Conservation (phyloP, 53 echinoderm and acorn worm species). For the Antedon mediterranea region DNA sequence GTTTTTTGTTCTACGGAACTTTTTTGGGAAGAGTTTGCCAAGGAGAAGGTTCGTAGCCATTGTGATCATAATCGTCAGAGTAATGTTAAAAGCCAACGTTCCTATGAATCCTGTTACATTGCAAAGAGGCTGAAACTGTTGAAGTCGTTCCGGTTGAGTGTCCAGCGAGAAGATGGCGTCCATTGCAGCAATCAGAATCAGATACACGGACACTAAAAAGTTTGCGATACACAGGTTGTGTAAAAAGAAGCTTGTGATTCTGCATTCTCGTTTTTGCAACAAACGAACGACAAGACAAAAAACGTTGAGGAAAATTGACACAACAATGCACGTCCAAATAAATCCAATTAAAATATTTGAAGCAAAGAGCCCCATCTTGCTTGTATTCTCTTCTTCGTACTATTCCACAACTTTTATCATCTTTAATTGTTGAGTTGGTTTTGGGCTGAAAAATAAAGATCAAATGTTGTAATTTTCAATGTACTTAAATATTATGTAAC, state of each 20-base stretch:
- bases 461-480: no score
- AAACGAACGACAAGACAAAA: constrained; percentile 22
- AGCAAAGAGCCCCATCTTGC: constrained; percentile 2
- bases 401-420: neutral
- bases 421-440: neutral
- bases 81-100: constrained; percentile 28
- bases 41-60: constrained; percentile 61
- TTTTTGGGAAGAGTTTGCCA: constrained; percentile 36
- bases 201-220: constrained; percentile 19
- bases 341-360: constrained; percentile 16
- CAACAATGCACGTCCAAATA: constrained; percentile 28
- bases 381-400: neutral
- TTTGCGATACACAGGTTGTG: constrained; percentile 25
- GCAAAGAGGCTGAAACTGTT: constrained; percentile 32
- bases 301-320: constrained; percentile 25
- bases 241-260: constrained; percentile 21
- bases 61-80: constrained; percentile 59
- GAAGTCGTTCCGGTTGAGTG: neutral
- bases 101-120: constrained; percentile 71
- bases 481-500: no score
- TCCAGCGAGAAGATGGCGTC: constrained; percentile 9
- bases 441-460: neutral
- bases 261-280: constrained; percentile 21
- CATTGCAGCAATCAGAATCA: constrained; percentile 23
- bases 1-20: constrained; percentile 55